Percentiles rank a stretch among this genome's conserved stretches.
Conservation (phyloP, 2,888 invertebrate species). For the Dryocosmus kuriphilus region DNA sequence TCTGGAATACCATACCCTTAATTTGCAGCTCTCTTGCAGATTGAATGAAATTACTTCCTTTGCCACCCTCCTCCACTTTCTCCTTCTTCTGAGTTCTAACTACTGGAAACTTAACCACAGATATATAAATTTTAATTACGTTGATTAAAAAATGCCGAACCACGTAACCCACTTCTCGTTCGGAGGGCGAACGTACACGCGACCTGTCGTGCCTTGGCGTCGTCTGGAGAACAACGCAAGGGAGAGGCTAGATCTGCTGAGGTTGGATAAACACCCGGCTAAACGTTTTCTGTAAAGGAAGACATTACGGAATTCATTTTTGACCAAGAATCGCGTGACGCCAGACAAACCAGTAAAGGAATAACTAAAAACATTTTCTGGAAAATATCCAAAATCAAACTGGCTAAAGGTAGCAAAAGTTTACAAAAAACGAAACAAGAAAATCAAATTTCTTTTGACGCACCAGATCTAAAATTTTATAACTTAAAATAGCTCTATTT, state of each 20-base stretch:
- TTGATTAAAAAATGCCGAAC: slow-evolving; percentile 66
- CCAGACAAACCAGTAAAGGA: background rate
- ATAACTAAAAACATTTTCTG: background rate
- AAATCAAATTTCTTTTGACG: no score
- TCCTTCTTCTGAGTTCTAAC: slow-evolving; percentile 35
- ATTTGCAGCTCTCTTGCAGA: background rate
- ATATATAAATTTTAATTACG: slow-evolving; percentile 60
- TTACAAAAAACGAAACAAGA: no score
- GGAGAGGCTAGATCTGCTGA: background rate
- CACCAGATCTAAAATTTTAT: no score
- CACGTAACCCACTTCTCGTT: slow-evolving; percentile 66
- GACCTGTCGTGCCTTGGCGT: slow-evolving; percentile 69
- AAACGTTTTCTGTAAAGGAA: background rate
- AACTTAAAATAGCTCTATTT: no score
- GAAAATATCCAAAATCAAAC: no score
- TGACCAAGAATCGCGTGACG: background rate
- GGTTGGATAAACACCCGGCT: background rate
- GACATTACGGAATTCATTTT: background rate
- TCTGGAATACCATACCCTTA: slow-evolving; percentile 2
- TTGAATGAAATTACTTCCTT: slow-evolving; percentile 38
- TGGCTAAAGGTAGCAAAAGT: no score
- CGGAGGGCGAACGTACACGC: slow-evolving; percentile 64
- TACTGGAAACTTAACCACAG: slow-evolving; percentile 25
- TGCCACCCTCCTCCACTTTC: slow-evolving; percentile 43
- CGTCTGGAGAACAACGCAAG: slow-evolving; percentile 49